These are phyloP conservation scores for Cephus cinctus DNA, from an alignment of 1,140 invertebrate genomes.

Conservation along the genomic window DNA sequence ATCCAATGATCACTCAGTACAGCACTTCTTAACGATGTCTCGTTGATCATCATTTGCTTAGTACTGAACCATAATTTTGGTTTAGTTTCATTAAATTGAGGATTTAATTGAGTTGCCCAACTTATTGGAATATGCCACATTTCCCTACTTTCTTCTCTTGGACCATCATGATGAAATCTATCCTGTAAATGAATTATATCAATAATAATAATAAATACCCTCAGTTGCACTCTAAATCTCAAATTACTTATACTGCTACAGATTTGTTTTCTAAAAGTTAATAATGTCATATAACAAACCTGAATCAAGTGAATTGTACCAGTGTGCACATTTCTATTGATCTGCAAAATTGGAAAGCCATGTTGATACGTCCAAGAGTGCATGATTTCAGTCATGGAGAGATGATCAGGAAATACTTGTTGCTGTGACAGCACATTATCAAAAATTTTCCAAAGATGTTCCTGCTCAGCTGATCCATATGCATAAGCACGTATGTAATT, in stretches of 20 bases:
- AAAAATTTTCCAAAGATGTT: conserved; percentile 23
- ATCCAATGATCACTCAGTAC: conserved; percentile 23
- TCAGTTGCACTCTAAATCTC: no score
- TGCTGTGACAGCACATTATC: conserved; percentile 9
- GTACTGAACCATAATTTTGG: conserved; percentile 21
- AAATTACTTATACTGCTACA: no score
- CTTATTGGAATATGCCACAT: conserved; percentile 26
- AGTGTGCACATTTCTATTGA: conserved; percentile 36
- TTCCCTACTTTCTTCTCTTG: conserved; percentile 13
- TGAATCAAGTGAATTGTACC: conserved; percentile 37
- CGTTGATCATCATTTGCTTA: conserved; percentile 22
- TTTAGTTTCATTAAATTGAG: conserved; percentile 15
- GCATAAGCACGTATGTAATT: conserved; percentile 16
- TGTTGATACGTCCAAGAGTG: conserved; percentile 61
- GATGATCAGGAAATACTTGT: not conserved
- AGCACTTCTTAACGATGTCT: conserved; percentile 10
- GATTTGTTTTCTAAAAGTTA: not conserved
- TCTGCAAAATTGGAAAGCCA: conserved; percentile 59
- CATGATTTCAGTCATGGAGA: conserved; percentile 54
- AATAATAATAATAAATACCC: not conserved
- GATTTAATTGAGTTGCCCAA: conserved; percentile 22
- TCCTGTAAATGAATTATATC: conserved; percentile 19
- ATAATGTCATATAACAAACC: conserved; percentile 12
- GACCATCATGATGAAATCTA: conserved; percentile 19
- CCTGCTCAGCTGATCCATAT: conserved; percentile 18